Percentiles rank a stretch among this genome's conserved stretches.
Evolutionary conservation across 1,140 invertebrate species (phyloP).

Genomic region (Halesus radiatus): DNA sequence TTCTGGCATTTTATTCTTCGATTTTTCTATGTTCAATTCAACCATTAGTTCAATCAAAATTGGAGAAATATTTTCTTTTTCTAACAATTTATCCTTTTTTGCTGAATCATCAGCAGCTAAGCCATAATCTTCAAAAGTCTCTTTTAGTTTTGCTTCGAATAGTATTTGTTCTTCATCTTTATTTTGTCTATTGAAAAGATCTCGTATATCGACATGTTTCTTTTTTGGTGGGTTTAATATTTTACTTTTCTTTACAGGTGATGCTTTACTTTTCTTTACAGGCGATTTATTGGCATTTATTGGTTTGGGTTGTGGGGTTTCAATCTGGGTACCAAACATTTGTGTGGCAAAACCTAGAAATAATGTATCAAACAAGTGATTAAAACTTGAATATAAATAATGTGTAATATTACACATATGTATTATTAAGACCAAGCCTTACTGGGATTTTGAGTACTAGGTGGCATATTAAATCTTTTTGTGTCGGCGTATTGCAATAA

Average conservation of each 20-base stretch:
- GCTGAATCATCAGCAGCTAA: constrained; percentile 32
- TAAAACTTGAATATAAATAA: no score
- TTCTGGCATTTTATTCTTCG: constrained; percentile 39
- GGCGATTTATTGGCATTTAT: no score
- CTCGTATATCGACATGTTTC: constrained; percentile 65
- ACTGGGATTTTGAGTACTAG: constrained; percentile 62
- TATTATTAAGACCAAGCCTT: constrained; percentile 49
- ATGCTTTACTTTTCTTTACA: neutral
- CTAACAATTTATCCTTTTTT: constrained; percentile 32
- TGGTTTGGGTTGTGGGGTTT: no score
- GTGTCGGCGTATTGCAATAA: constrained; percentile 66
- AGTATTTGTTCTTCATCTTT: constrained; percentile 60
- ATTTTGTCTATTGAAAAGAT: constrained; percentile 65
- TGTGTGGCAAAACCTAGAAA: constrained; percentile 33
- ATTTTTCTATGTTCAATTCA: constrained; percentile 62
- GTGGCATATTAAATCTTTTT: constrained; percentile 65
- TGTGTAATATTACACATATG: constrained; percentile 6
- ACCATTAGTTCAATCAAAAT: constrained; percentile 63
- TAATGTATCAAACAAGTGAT: neutral
- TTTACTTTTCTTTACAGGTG: constrained; percentile 40
- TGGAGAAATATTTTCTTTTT: constrained; percentile 59
- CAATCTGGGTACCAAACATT: neutral
- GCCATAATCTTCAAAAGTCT: constrained; percentile 49
- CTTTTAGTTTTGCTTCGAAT: constrained; percentile 48
- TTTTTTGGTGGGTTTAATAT: constrained; percentile 59